A percentile compares a stretch with the other conserved stretches of the same genome.
Evolutionary conservation across 2,113 vertebrate species (phyloP).

Genomic region (Apteryx owenii): DNA sequence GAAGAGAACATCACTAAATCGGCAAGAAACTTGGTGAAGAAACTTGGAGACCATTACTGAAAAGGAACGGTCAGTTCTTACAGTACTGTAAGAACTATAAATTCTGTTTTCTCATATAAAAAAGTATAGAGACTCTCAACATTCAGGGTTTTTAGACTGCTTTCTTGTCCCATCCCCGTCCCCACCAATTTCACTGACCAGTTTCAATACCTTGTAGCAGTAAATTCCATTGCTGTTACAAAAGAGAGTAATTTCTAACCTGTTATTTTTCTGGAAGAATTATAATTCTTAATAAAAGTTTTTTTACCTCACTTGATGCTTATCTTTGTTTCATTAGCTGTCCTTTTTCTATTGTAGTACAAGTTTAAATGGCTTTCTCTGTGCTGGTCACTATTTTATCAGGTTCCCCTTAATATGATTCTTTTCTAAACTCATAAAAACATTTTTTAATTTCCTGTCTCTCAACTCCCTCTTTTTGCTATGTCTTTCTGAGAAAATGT

Average conservation of each 20-base stretch:
- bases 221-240: neutral
- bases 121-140: neutral
- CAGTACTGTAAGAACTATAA: neutral
- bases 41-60: neutral
- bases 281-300: neutral
- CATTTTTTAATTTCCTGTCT: neutral
- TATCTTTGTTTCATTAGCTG: neutral
- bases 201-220: neutral
- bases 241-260: neutral
- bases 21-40: neutral
- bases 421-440: neutral
- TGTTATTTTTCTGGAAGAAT: neutral
- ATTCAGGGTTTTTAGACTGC: neutral
- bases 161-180: rapidly evolving
- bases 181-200: neutral
- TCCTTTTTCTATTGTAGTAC: neutral
- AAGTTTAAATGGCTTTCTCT: neutral
- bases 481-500: neutral
- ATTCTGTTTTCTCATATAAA: neutral
- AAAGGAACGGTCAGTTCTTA: neutral
- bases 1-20: neutral
- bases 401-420: neutral
- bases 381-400: neutral
- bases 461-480: neutral
- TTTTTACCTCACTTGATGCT: neutral